Percentiles rank a stretch among this genome's conserved stretches.
Conservation (phyloP, 2,888 invertebrate species). For the Synanthedon tipuliformis region DNA sequence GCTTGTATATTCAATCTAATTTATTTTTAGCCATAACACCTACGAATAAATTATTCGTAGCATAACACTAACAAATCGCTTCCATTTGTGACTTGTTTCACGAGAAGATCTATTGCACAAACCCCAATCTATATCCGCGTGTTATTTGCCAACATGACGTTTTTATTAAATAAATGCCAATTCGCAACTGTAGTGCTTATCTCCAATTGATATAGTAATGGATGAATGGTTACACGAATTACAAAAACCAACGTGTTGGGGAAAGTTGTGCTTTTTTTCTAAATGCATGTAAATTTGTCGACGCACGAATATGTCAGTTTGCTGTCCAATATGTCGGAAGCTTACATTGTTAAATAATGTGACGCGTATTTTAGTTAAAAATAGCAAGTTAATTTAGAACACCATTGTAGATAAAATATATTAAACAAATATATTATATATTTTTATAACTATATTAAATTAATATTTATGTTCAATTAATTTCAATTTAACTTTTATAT, state of each 20-base stretch:
- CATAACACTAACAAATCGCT: neutral
- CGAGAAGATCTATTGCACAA: slow-evolving; percentile 39
- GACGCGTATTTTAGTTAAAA: too few relatives aligned
- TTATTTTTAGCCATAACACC: too few relatives aligned
- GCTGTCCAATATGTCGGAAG: neutral
- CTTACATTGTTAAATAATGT: too few relatives aligned
- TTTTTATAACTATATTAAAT: too few relatives aligned
- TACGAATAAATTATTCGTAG: too few relatives aligned
- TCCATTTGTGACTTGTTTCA: slow-evolving; percentile 16
- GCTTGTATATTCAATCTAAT: too few relatives aligned
- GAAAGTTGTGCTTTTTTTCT: neutral
- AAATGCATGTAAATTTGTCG: neutral
- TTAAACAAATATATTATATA: too few relatives aligned
- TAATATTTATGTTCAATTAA: too few relatives aligned
- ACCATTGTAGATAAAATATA: too few relatives aligned
- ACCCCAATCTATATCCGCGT: slow-evolving; percentile 55
- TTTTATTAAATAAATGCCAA: slow-evolving; percentile 57
- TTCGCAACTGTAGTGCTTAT: slow-evolving; percentile 21
- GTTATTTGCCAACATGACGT: slow-evolving; percentile 59
- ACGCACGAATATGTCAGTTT: neutral
- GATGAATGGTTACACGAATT: neutral
- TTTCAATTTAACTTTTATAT: too few relatives aligned
- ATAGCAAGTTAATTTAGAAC: too few relatives aligned
- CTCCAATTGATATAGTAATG: slow-evolving; percentile 1
- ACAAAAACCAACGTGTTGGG: too few relatives aligned